Evolutionary conservation across 2,797 vertebrate species (phyloP).

Genomic region (Caiman crocodilus): DNA sequence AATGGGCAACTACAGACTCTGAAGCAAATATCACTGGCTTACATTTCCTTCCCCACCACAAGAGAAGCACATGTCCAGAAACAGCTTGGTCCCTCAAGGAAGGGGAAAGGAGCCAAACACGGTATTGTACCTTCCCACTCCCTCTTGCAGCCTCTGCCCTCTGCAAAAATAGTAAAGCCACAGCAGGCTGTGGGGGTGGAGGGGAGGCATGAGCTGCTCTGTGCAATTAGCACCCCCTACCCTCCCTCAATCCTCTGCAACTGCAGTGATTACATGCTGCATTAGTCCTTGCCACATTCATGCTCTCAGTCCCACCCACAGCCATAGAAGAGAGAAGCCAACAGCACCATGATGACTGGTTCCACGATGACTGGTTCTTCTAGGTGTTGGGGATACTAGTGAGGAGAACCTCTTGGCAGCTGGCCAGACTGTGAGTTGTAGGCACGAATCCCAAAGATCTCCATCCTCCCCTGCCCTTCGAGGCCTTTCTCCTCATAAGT

Average conservation of each 20-base stretch:
- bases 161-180: too few relatives aligned
- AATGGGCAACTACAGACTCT: not conserved
- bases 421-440: not conserved
- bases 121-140: not conserved
- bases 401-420: not conserved
- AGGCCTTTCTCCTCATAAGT: not conserved
- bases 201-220: not conserved
- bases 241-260: too few relatives aligned
- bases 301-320: not conserved
- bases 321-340: not conserved
- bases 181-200: not conserved
- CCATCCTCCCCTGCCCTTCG: not conserved
- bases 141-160: too few relatives aligned
- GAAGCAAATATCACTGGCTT: not conserved
- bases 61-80: not conserved
- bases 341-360: not conserved
- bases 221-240: not conserved
- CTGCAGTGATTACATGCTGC: not conserved
- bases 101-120: not conserved
- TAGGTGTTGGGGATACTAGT: not conserved
- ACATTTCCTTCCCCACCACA: not conserved
- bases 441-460: not conserved
- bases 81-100: not conserved
- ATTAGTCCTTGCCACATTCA: not conserved
- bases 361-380: not conserved